These are phyloP conservation scores for Pangasianodon gigas DNA, from an alignment of 2,113 vertebrate genomes.

Conservation along the genomic window DNA sequence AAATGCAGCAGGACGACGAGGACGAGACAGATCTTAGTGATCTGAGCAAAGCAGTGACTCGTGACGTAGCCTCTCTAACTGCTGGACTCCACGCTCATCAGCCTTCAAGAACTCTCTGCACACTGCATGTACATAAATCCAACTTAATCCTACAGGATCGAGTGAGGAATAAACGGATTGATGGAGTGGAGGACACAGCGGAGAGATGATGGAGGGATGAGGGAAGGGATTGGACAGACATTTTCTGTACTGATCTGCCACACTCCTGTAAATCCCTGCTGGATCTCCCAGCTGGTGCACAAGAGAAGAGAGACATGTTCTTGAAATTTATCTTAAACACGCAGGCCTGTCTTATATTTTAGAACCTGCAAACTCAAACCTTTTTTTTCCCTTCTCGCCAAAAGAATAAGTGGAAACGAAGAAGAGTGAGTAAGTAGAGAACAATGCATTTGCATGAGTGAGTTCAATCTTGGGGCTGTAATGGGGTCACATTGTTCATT, in stretches of 20 bases:
- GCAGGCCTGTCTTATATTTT: not conserved
- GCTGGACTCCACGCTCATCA: not conserved
- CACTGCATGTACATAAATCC: conserved; percentile 43
- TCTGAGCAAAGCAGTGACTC: not conserved
- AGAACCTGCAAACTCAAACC: not conserved
- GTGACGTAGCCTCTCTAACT: not conserved
- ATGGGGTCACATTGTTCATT: not conserved
- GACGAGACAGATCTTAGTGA: conserved; percentile 12
- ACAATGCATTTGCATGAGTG: not conserved
- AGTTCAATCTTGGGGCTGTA: not conserved
- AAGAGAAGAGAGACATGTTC: not conserved
- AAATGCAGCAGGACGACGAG: not conserved
- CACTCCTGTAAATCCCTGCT: conserved; percentile 45
- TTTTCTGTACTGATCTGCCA: conserved; percentile 40
- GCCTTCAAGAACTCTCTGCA: not conserved
- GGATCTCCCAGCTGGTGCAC: conserved; percentile 23
- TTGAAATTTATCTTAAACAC: not conserved
- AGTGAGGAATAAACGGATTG: conserved; percentile 28
- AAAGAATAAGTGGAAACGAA: not conserved
- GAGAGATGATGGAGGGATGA: conserved; percentile 45
- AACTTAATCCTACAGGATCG: conserved; percentile 47
- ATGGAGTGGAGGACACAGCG: conserved; percentile 29
- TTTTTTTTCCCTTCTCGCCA: not conserved
- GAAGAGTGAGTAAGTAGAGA: not conserved
- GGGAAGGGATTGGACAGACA: conserved; percentile 23